These are phyloP conservation scores for Drosophila saltans DNA, from an alignment of 1,140 invertebrate species.

Conservation along the genomic window DNA sequence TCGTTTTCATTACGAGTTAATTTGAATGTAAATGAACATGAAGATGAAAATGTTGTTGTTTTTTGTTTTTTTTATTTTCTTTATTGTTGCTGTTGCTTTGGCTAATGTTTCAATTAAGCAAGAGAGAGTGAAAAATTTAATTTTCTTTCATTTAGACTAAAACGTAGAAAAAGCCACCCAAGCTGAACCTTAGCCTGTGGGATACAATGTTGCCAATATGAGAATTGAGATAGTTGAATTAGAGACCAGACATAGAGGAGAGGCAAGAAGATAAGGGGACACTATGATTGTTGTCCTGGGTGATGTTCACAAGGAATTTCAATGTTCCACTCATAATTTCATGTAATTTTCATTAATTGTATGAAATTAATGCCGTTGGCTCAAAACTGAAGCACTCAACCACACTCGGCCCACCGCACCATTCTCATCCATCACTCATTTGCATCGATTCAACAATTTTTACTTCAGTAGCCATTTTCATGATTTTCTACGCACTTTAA, in stretches of 20 bases:
- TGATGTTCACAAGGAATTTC: slow-evolving; percentile 79
- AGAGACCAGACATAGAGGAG: background rate
- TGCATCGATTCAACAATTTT: slow-evolving; percentile 21
- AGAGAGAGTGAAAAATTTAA: slow-evolving; percentile 81
- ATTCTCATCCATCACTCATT: slow-evolving; percentile 11
- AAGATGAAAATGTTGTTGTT: slow-evolving; percentile 54
- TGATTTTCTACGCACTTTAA: slow-evolving; percentile 80
- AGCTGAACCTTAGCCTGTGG: slow-evolving; percentile 15
- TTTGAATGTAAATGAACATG: slow-evolving; percentile 82
- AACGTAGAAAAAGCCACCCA: slow-evolving; percentile 68
- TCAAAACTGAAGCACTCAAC: slow-evolving; percentile 18
- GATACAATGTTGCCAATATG: background rate
- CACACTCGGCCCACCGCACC: background rate
- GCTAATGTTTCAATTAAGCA: slow-evolving; percentile 83
- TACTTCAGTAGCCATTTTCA: slow-evolving; percentile 75
- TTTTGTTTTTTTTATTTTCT: background rate
- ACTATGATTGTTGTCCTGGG: slow-evolving; percentile 67
- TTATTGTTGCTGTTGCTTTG: slow-evolving; percentile 10
- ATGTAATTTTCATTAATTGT: slow-evolving; percentile 78
- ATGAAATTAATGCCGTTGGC: slow-evolving; percentile 73
- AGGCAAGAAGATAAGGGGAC: background rate
- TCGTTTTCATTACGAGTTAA: slow-evolving; percentile 83
- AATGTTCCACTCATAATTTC: slow-evolving; percentile 81
- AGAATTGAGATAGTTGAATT: slow-evolving; percentile 6
- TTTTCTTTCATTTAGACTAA: slow-evolving; percentile 75